These are phyloP conservation scores for Mastomys natalensis DNA, from an alignment of 2,113 vertebrate species.

Conservation along the genomic window DNA sequence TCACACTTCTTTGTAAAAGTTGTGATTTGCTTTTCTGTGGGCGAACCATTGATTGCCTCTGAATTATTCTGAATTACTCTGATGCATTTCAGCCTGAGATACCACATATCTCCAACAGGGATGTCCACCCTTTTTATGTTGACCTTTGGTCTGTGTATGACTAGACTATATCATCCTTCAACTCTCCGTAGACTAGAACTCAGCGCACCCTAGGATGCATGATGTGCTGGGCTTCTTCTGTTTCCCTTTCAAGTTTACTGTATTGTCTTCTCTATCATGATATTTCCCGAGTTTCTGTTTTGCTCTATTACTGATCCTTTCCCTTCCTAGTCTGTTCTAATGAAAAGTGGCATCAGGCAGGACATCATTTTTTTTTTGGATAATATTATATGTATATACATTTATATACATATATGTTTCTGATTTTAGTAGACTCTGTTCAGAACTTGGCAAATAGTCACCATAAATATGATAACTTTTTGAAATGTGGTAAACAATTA, in stretches of 20 bases:
- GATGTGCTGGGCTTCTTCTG: not conserved
- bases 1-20: not conserved
- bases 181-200: not conserved
- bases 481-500: not conserved
- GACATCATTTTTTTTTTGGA: too few relatives aligned
- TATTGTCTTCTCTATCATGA: not conserved
- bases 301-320: not conserved
- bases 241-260: not conserved
- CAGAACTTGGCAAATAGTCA: not conserved
- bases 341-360: not conserved
- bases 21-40: not conserved
- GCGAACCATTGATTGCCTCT: not conserved
- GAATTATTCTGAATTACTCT: too few relatives aligned
- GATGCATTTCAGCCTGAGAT: not conserved
- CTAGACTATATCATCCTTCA: not conserved
- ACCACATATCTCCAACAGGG: too few relatives aligned
- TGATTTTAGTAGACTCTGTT: not conserved
- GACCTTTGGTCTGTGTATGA: not conserved
- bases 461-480: not conserved
- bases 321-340: not conserved
- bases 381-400: too few relatives aligned
- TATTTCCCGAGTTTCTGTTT: not conserved
- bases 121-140: not conserved
- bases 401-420: not conserved
- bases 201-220: not conserved